Evolutionary conservation across 2,797 vertebrate species (phyloP), one percentile per base, ranked within the genome.

Genomic region (Phoeniculus purpureus): DNA sequence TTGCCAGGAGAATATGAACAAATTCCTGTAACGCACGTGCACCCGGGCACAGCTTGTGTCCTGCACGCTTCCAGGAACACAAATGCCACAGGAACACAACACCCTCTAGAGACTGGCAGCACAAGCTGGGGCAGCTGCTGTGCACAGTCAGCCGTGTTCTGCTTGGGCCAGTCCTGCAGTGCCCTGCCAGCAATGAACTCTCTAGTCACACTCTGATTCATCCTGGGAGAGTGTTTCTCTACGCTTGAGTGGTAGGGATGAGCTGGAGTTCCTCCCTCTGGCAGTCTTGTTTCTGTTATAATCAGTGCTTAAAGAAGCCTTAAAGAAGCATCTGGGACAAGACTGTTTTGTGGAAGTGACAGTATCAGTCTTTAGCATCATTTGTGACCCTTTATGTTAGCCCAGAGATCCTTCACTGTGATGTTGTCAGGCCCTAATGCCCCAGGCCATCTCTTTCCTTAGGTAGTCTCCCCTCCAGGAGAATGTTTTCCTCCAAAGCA

Each of bases 121-220:
- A 4, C 29, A 7, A 15, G 26, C 40, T 52, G 62, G 12, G n/a
- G 12, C 45, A 78, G 83, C 43, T 71, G 55, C 19, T 84, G 15
- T 19, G 48, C 0, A 0, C 25, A 43, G 27, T n/a, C 59, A 67
- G 55, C 43, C 1, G 6, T 47, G 27, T 71, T 55, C 8, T 89
- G 62, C 34, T 51, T 5, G 34, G 11, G 29, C 58, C 74, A 56
- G 48, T 50, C 50, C 70, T 74, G 66, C 9, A 73, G 64, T 11
- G 74, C n/a, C n/a, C 29, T 32, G 73, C 9, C 89, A 64, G 70
- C 55, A 45, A 23, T 9, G 27, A 82, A 37, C 37, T 61, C 17
- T 26, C 50, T 13, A 25, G 12, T 45, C 29, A 50, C 48, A 9
- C 23, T 48, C 70, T 25, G 12, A 32, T 62, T 87, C 19, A 64